phyloP scores from a whole-genome alignment of 1,140 invertebrate genomes.

The Panulirus ornatus region DNA sequence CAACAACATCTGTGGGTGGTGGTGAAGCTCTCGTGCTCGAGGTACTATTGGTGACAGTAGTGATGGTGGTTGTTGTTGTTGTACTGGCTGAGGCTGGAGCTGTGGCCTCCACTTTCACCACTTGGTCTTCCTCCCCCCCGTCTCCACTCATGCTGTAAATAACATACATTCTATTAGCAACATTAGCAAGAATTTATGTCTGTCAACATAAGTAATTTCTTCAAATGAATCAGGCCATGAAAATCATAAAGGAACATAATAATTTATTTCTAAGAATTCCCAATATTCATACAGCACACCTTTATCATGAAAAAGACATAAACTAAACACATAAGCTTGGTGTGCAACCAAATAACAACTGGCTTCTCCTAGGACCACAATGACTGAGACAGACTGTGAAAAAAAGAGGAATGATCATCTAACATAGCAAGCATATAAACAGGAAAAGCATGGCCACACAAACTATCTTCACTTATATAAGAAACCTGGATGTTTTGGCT shows the following conservation, averaged over 20 bases:
- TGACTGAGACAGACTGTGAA: background rate
- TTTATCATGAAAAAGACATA: background rate
- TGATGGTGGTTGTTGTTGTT: constrained; percentile 47
- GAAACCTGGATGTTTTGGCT: too few relatives aligned
- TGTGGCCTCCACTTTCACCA: constrained; percentile 54
- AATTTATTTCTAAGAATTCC: background rate
- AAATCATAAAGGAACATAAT: background rate
- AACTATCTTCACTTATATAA: background rate
- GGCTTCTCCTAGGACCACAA: background rate
- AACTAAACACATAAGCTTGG: background rate
- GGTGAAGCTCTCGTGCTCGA: constrained; percentile 12
- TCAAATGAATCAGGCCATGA: background rate
- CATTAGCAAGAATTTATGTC: background rate
- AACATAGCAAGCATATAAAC: too few relatives aligned
- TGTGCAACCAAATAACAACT: background rate
- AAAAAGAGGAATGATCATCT: too few relatives aligned
- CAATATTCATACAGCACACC: background rate
- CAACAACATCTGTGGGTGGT: background rate
- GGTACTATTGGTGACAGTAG: constrained; percentile 36
- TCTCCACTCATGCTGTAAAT: constrained; percentile 67
- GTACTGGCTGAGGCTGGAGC: constrained; percentile 37
- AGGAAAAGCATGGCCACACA: too few relatives aligned
- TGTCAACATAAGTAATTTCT: background rate
- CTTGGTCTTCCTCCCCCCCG: constrained; percentile 62
- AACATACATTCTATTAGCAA: background rate